A percentile compares a stretch with the other conserved stretches of the same genome.
Evolutionary conservation across 2,113 vertebrate genomes (phyloP).

Genomic region (Neomonachus schauinslandi): DNA sequence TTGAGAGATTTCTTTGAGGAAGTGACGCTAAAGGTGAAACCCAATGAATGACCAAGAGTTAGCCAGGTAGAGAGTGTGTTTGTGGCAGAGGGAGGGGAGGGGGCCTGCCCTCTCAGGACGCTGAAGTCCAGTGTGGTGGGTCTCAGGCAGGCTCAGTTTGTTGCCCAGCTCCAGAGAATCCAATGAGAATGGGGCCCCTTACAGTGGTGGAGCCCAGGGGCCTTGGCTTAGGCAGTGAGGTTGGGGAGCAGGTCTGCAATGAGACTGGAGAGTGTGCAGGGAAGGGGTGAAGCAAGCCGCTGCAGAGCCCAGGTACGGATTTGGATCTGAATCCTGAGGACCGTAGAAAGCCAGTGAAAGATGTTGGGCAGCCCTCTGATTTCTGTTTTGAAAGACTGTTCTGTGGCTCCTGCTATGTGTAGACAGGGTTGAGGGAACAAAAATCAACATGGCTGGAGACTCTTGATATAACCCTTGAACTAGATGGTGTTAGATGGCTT

Average conservation of each 20-base stretch:
- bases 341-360: neutral
- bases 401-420: neutral
- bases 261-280: neutral
- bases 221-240: neutral
- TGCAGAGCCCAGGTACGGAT: neutral
- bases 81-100: neutral
- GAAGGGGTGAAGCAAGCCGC: neutral
- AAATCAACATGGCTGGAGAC: neutral
- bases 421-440: neutral
- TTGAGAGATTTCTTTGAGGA: conserved; percentile 5
- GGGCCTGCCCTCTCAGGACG: neutral
- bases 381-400: neutral
- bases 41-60: neutral
- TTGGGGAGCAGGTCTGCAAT: neutral
- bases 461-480: conserved; percentile 9
- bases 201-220: neutral
- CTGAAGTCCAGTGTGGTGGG: neutral
- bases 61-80: neutral
- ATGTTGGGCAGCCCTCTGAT: neutral
- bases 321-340: neutral
- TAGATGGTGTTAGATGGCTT: neutral
- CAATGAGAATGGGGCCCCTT: neutral
- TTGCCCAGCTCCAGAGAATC: neutral
- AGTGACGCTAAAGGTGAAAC: neutral
- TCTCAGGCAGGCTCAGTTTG: neutral